These are phyloP conservation scores for Geopemphigus sp. DNA, from an alignment of 1,140 invertebrate genomes.

Conservation along the genomic window DNA sequence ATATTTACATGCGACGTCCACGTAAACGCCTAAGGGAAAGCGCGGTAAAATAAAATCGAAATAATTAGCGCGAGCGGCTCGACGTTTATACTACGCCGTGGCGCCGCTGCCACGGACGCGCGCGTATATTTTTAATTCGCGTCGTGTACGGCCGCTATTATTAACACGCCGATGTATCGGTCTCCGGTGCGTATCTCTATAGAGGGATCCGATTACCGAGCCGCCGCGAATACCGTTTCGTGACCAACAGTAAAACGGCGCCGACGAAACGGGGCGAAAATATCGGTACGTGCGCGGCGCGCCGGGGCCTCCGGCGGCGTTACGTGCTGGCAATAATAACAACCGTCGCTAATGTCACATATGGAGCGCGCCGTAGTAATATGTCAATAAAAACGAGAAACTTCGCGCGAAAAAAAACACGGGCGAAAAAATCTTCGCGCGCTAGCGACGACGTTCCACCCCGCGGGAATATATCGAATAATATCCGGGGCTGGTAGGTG, in stretches of 20 bases:
- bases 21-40: too few species aligned
- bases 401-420: neutral
- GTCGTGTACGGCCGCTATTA: too few species aligned
- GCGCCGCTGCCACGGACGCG: too few species aligned
- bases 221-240: neutral
- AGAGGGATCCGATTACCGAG: neutral
- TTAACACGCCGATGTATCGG: too few species aligned
- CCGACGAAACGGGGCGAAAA: neutral
- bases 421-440: neutral
- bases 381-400: conserved; percentile 4
- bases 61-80: too few species aligned
- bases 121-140: too few species aligned
- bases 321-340: conserved; percentile 22
- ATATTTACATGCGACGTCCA: too few species aligned
- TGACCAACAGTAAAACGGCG: neutral
- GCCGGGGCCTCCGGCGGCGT: neutral
- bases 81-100: too few species aligned
- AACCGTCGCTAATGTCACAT: conserved; percentile 1
- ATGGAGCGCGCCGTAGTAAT: neutral
- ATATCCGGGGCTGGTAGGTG: too few species aligned
- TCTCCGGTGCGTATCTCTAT: too few species aligned
- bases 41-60: too few species aligned
- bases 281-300: neutral
- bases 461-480: neutral
- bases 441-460: neutral